Conservation (phyloP, 2,797 vertebrate species). For the Jordanella pulchra region DNA sequence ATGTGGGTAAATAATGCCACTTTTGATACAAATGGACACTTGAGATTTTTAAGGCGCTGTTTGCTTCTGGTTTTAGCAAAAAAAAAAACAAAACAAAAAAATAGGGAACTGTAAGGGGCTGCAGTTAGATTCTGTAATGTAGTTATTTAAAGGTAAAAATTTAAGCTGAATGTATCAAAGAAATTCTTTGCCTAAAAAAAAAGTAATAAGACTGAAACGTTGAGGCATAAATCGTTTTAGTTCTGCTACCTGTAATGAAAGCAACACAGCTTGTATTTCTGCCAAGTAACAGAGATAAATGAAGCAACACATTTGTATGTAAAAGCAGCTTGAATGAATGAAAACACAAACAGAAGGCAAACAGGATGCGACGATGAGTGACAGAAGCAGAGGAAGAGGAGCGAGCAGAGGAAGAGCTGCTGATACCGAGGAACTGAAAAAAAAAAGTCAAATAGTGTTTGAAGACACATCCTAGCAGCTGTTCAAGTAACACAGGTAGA, state of each 20-base stretch:
- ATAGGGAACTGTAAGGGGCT: neutral
- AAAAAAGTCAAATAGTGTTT: constrained; percentile 35
- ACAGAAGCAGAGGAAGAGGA: constrained; percentile 52
- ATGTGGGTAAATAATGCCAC: constrained; percentile 66
- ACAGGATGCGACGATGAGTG: constrained; percentile 39
- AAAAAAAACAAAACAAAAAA: neutral
- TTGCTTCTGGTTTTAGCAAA: neutral
- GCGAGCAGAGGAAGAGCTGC: constrained; percentile 42
- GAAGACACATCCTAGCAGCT: constrained; percentile 27
- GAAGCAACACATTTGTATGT: constrained; percentile 73
- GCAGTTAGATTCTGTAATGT: neutral
- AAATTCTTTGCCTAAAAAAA: neutral
- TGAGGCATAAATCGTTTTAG: constrained; percentile 18
- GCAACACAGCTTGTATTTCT: neutral
- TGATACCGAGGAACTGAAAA: constrained; percentile 8
- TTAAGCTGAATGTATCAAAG: neutral
- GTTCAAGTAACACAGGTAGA: neutral
- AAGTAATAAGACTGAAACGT: neutral
- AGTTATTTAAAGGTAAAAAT: neutral
- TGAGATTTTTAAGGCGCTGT: constrained; percentile 39
- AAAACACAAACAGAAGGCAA: constrained; percentile 58
- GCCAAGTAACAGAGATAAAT: constrained; percentile 46
- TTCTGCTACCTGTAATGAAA: constrained; percentile 24
- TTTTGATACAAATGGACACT: constrained; percentile 78
- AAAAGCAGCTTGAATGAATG: constrained; percentile 69